phyloP scores from a whole-genome alignment of 23 tunicate genomes.

The Aplidium turbinatum region DNA sequence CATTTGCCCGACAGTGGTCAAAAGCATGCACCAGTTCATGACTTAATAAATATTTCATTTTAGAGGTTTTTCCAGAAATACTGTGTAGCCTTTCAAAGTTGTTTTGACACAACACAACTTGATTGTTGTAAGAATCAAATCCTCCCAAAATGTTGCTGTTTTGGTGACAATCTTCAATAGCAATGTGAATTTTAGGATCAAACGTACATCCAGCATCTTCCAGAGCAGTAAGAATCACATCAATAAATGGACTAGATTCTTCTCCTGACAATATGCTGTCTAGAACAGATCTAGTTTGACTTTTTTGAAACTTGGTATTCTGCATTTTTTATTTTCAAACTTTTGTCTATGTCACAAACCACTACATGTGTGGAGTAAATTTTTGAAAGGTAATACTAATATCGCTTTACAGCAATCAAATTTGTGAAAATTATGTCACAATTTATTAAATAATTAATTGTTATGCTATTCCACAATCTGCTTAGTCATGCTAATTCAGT shows the following conservation, averaged over 20 bases:
- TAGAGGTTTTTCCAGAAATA: not conserved
- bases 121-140: conserved; percentile 69
- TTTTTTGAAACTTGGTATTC: not conserved
- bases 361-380: no score
- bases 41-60: conserved; percentile 43
- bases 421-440: no score
- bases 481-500: no score
- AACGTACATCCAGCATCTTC: conserved; percentile 66
- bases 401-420: no score
- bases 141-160: conserved; percentile 40
- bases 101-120: conserved; percentile 73
- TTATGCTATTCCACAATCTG: no score
- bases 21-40: conserved; percentile 92
- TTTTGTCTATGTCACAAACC: no score
- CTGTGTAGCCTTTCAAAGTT: conserved; percentile 26
- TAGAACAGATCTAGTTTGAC: not conserved
- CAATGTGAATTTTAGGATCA: conserved; percentile 44
- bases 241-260: conserved; percentile 53
- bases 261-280: conserved; percentile 20
- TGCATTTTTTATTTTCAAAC: no score
- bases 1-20: conserved; percentile 83
- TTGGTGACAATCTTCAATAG: conserved; percentile 53
- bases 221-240: conserved; percentile 50
- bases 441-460: no score
- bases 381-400: no score